Evolutionary conservation across 1,140 invertebrate genomes (phyloP).

Genomic region (Pseudomyrmex dendroicus): DNA sequence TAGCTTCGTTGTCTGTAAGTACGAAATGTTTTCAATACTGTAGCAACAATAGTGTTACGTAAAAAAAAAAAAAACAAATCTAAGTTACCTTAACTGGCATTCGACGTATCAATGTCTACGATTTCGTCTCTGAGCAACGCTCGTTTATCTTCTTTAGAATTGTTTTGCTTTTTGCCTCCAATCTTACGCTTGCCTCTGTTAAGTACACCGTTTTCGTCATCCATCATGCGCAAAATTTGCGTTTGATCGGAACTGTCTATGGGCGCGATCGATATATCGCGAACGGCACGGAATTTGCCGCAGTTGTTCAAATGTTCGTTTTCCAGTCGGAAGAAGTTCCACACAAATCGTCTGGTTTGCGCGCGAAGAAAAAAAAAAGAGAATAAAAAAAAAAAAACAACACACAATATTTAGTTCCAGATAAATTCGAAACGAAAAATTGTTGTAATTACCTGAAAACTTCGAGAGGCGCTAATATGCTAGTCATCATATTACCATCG

Average conservation of each 20-base stretch:
- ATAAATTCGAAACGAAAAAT: not conserved
- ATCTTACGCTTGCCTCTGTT: conserved; percentile 89
- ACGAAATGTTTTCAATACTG: conserved; percentile 7
- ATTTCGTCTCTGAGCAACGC: conserved; percentile 86
- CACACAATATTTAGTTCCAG: not conserved
- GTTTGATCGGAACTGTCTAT: conserved; percentile 97
- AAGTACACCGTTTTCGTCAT: conserved; percentile 94
- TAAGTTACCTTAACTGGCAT: conserved; percentile 78
- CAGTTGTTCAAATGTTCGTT: conserved; percentile 99
- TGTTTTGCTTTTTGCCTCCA: conserved; percentile 83
- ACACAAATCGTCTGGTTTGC: conserved; percentile 94
- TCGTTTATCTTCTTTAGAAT: conserved; percentile 85
- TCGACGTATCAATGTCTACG: conserved; percentile 83
- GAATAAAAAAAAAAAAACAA: conserved; percentile 4
- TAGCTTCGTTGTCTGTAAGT: not conserved
- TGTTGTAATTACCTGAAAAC: conserved; percentile 91
- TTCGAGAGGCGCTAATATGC: conserved; percentile 96
- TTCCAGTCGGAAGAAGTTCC: conserved; percentile 99
- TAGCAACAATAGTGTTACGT: not conserved
- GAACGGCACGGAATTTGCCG: conserved; percentile 98
- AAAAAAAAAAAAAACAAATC: conserved; percentile 20
- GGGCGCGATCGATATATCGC: conserved; percentile 99
- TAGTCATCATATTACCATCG: conserved; percentile 94
- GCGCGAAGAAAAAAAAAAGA: conserved; percentile 29
- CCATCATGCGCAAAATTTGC: conserved; percentile 97